Evolutionary conservation across 2,888 invertebrate species (phyloP).

Genomic region (Pammene fasciana): DNA sequence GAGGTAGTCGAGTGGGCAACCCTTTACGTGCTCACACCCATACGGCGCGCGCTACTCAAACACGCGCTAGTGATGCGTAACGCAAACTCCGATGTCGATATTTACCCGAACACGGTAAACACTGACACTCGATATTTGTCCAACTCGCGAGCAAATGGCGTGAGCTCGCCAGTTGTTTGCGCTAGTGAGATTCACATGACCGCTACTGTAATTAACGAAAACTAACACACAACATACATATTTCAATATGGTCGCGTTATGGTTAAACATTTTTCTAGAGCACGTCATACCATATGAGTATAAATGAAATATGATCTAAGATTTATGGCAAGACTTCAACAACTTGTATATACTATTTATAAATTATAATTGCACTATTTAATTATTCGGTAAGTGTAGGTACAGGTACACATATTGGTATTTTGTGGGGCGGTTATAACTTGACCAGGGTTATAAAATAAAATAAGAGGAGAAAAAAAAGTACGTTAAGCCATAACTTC

Average conservation of each 20-base stretch:
- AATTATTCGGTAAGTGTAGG: conserved; percentile 24
- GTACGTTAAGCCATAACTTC: conserved; percentile 78
- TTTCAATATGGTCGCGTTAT: conserved; percentile 41
- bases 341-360: conserved; percentile 1
- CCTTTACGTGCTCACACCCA: conserved; percentile 75
- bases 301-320: background rate
- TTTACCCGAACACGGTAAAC: conserved; percentile 77
- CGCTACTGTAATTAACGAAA: conserved; percentile 74
- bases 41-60: conserved; percentile 68
- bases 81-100: conserved; percentile 80
- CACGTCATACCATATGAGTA: conserved; percentile 22
- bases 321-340: conserved; percentile 2
- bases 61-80: conserved; percentile 82
- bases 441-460: conserved; percentile 68
- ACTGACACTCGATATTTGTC: conserved; percentile 78
- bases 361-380: conserved; percentile 19
- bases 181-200: conserved; percentile 68
- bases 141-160: conserved; percentile 77
- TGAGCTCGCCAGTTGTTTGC: conserved; percentile 65
- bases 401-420: conserved; percentile 30
- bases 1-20: conserved; percentile 74
- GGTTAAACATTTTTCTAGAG: conserved; percentile 36
- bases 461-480: conserved; percentile 73
- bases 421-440: conserved; percentile 55
- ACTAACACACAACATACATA: conserved; percentile 51